Evolutionary conservation across 2,888 invertebrate species (phyloP).

Genomic region (Gari tellinella): DNA sequence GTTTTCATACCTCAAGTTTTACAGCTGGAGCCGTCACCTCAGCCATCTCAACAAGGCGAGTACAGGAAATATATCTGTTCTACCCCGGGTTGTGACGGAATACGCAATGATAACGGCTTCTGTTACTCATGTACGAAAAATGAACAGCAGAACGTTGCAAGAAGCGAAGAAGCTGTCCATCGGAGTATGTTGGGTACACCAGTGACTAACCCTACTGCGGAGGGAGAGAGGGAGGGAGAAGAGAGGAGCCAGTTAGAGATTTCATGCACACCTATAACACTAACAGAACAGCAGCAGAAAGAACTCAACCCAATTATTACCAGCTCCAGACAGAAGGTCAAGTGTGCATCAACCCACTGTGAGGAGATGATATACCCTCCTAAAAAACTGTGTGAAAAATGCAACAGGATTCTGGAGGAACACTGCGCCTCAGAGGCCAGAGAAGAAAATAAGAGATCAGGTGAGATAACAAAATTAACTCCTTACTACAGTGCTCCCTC

Average conservation of each 20-base stretch:
- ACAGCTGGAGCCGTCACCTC: too few species aligned
- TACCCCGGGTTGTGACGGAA: constrained; percentile 60
- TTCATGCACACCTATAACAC: constrained; percentile 22
- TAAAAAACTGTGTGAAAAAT: constrained; percentile 66
- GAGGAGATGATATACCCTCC: constrained; percentile 64
- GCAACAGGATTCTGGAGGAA: constrained; percentile 57
- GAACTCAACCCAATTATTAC: constrained; percentile 49
- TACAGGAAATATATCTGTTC: constrained; percentile 58
- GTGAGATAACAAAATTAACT: not conserved
- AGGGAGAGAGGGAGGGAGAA: too few species aligned
- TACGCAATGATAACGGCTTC: constrained; percentile 25
- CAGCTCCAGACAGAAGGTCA: constrained; percentile 63
- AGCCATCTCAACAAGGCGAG: too few species aligned
- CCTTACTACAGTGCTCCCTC: too few species aligned
- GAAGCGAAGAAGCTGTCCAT: too few species aligned
- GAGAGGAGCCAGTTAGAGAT: too few species aligned
- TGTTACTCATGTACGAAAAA: not conserved
- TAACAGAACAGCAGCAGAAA: constrained; percentile 38
- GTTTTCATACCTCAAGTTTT: too few species aligned
- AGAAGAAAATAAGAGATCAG: not conserved
- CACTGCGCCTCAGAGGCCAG: not conserved
- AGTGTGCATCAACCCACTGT: constrained; percentile 69
- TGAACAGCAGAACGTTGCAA: too few species aligned
- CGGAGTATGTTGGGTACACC: too few species aligned
- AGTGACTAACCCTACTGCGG: too few species aligned